Evolutionary conservation across 2,797 vertebrate species (phyloP).

Genomic region (Alouatta caraya): DNA sequence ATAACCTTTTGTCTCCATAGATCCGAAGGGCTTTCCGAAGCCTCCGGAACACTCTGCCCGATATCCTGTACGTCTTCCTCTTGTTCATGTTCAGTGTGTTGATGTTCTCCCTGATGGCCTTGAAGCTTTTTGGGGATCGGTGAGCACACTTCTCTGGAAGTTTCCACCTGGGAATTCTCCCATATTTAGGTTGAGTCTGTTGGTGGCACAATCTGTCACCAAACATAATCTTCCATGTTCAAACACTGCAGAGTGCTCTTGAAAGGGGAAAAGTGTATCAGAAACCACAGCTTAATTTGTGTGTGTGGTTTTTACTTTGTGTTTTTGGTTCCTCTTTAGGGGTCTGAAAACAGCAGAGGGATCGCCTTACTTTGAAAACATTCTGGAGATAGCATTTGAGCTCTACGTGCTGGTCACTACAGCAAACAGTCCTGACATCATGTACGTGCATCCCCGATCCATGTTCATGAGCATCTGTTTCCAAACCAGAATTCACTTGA

Average conservation of each 20-base stretch:
- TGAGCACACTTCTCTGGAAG: constrained; percentile 61
- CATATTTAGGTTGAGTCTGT: background rate
- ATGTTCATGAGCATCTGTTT: accelerated
- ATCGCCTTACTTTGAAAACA: constrained; percentile 90
- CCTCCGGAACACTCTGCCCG: constrained; percentile 93
- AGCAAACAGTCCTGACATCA: constrained; percentile 95
- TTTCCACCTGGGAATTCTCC: background rate
- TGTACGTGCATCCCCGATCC: constrained; percentile 84
- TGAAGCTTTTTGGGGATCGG: constrained; percentile 94
- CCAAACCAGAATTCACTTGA: background rate
- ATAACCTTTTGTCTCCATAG: constrained; percentile 80
- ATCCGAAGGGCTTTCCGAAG: constrained; percentile 93
- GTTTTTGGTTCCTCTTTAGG: constrained; percentile 79
- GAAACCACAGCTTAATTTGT: background rate
- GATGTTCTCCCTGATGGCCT: constrained; percentile 95
- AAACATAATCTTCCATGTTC: accelerated
- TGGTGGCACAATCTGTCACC: background rate
- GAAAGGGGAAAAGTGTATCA: background rate
- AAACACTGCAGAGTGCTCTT: background rate
- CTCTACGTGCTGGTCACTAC: constrained; percentile 96
- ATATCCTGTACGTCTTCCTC: constrained; percentile 93
- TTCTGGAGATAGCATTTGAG: constrained; percentile 91
- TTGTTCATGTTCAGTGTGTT: constrained; percentile 95
- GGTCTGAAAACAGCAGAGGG: constrained; percentile 88
- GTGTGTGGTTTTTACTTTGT: background rate